Conservation (phyloP, 92 coral and sea anemone species). For the Diadumene lineata region DNA sequence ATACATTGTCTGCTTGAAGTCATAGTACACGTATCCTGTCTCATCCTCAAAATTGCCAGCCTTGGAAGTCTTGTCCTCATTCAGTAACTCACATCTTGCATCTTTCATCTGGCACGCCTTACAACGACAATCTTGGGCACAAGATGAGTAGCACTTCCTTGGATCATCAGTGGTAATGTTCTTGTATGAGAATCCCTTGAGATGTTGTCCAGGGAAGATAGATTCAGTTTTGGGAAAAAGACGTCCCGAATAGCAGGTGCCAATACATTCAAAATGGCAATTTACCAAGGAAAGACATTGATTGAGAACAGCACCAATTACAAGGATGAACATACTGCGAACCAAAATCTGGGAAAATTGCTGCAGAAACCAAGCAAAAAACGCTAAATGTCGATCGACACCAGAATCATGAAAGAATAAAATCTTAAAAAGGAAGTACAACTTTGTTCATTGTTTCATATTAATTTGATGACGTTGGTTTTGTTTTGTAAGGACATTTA, state of each 20-base stretch:
- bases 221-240: not conserved
- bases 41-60: not conserved
- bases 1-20: conserved; percentile 7
- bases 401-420: no score
- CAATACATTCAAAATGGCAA: not conserved
- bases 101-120: conserved; percentile 42
- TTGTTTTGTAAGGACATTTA: no score
- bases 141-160: conserved; percentile 27
- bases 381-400: no score
- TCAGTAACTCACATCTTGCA: conserved; percentile 38
- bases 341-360: no score
- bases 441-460: no score
- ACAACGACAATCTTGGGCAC: conserved; percentile 42
- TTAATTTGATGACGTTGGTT: no score
- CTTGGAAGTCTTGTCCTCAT: conserved; percentile 36
- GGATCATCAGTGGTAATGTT: conserved; percentile 36
- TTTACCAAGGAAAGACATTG: not conserved
- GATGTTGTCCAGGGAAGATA: not conserved
- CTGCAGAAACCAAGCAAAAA: no score
- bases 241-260: not conserved
- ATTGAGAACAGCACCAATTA: not conserved
- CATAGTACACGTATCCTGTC: conserved; percentile 21
- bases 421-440: no score
- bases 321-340: not conserved
- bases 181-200: conserved; percentile 24